Evolutionary conservation across 2,888 invertebrate species (phyloP).

Genomic region (Sarcophaga rosellei): DNA sequence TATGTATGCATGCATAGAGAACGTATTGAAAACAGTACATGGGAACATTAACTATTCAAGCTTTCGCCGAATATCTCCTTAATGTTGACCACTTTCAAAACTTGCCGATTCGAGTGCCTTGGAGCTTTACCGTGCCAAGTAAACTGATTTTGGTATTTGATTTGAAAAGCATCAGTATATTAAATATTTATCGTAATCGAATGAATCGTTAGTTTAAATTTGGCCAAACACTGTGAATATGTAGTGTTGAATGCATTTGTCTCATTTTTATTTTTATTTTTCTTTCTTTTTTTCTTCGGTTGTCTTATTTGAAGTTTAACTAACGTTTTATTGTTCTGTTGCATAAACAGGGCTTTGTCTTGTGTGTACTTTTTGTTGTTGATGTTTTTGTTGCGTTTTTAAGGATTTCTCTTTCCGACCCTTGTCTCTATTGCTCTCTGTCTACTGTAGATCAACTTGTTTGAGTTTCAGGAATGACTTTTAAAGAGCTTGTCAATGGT

Average conservation of each 20-base stretch:
- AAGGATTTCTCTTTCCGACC: background rate
- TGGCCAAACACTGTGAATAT: background rate
- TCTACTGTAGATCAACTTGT: slow-evolving; percentile 49
- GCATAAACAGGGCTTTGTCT: background rate
- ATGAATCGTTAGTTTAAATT: too few species aligned
- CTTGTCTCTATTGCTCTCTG: slow-evolving; percentile 20
- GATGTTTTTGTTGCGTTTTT: slow-evolving; percentile 3
- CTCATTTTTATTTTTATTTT: slow-evolving; percentile 23
- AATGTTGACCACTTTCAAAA: too few species aligned
- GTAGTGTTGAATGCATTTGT: background rate
- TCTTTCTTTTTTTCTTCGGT: background rate
- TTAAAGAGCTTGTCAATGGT: slow-evolving; percentile 53
- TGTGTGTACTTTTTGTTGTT: slow-evolving; percentile 10
- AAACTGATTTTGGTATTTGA: too few species aligned
- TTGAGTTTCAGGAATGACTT: slow-evolving; percentile 46
- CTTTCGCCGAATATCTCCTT: too few species aligned
- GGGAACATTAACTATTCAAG: too few species aligned
- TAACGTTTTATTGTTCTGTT: slow-evolving; percentile 28
- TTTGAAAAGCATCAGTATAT: too few species aligned
- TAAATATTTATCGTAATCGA: too few species aligned
- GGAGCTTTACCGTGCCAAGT: too few species aligned
- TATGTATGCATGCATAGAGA: too few species aligned
- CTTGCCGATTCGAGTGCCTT: too few species aligned
- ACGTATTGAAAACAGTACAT: too few species aligned
- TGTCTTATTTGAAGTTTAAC: slow-evolving; percentile 15